These are phyloP conservation scores for Poecilus cupreus DNA, from an alignment of 2,888 invertebrate species.

Conservation along the genomic window DNA sequence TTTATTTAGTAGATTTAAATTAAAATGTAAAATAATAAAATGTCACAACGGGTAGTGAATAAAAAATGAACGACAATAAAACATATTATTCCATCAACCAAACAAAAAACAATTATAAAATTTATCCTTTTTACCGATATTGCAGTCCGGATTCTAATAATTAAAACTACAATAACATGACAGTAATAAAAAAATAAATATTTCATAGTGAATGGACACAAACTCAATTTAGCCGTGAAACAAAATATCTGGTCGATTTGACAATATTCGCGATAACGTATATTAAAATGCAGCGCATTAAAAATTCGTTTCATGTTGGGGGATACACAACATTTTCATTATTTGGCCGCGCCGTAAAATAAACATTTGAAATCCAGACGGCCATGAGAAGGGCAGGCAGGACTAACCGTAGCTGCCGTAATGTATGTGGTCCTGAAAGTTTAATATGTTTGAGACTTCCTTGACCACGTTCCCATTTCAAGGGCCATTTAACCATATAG, in stretches of 20 bases:
- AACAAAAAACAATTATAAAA: conserved; percentile 25
- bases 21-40: conserved; percentile 17
- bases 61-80: conserved; percentile 17
- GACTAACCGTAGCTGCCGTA: not conserved
- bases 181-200: conserved; percentile 54
- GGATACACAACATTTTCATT: conserved; percentile 32
- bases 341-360: conserved; percentile 32
- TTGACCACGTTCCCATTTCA: conserved; percentile 52
- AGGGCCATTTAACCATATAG: conserved; percentile 51
- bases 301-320: conserved; percentile 34
- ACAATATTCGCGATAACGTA: conserved; percentile 24
- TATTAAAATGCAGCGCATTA: conserved; percentile 40
- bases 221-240: conserved; percentile 39
- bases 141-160: conserved; percentile 32
- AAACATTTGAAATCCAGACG: conserved; percentile 25
- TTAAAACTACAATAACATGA: conserved; percentile 53
- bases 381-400: not conserved
- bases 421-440: conserved; percentile 43
- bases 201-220: conserved; percentile 11
- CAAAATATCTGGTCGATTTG: conserved; percentile 38
- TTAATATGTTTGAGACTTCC: conserved; percentile 48
- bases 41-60: not conserved
- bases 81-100: not conserved
- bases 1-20: conserved; percentile 18
- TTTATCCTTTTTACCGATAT: conserved; percentile 33